Base-by-base conservation (phyloP, 92 coral and sea anemone genomes). In the Epizoanthus illoricatus region DNA sequence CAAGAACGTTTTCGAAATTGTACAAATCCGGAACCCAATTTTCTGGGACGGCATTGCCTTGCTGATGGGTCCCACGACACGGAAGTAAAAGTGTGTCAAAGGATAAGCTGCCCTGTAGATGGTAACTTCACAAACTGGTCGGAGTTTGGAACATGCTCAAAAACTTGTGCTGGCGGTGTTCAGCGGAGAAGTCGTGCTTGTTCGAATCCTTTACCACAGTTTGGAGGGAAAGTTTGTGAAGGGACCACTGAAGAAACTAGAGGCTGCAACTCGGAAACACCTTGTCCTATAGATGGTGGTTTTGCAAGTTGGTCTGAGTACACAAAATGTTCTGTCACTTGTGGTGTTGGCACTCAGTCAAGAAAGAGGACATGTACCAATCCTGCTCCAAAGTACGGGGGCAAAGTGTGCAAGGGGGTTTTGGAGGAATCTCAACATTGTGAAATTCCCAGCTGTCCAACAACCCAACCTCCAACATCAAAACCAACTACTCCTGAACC, bases 151-250 rank as follows among this genome's bases (percentile, higher is more conserved):
- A 19, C 39, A 5, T 78, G 82, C 57, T 78, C 82, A 36, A 78
- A 78, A 78, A 43, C 82, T 16, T 78, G 82, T 63, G 67, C 82
- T 33, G 82, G 39, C 7, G 82, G 82, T 41, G 82, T 78, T 63
- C 72, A 78, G 71, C 64, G 49, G 65, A 78, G 82, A 62, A 78
- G 21, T 7, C 82, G 82, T 10, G 16, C 71, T 42, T 78, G 82
- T 63, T n/a, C 64, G 58, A 78, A 78, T 20, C 82, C 81, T 19
- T 68, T 57, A 9, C 81, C 82, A 11, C 15, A 78, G 65, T n/a
- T 62, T 78, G 82, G 82, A 42, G 82, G 82, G 7, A 78, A 45
- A 45, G 24, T 10, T 45, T 78, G 82, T 64, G 82, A 20, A 28
- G 82, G 82, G 19, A 40, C 13, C 67, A 21, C 20, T 64, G 71